Evolutionary conservation across 2,113 vertebrate genomes (phyloP), one percentile per base, ranked within the genome.

Genomic region (Uria aalge): DNA sequence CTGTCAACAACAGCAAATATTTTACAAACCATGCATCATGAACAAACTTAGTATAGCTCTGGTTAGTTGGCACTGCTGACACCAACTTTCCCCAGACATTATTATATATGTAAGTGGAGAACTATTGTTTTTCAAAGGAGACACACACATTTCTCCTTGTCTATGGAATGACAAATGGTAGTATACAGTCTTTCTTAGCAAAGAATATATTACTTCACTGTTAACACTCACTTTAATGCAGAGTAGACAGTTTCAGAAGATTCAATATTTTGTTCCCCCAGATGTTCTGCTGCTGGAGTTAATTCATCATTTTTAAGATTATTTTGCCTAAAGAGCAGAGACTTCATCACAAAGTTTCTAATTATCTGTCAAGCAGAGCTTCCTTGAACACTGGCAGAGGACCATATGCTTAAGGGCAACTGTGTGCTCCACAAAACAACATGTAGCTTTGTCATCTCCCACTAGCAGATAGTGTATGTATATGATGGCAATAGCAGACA

Each of bases 321-420:
- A 87, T 60, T 94, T 92, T 84, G 40, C 64, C 76, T 84, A 57
- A 83, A 86, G 40, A 84, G 7, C 17, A 72, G 36, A 94, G 69
- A 78, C 27, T 75, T 83, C 30, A 68, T 87, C 34, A 52, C 10
- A 32, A 64, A 75, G 6, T 92, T 94, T 85, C 53, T 94, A 92
- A 94, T 91, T 79, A 85, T 75, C 41, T 68, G 30, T 78, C 73
- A 92, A 68, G 62, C 83, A 89, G 80, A 81, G 60, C 16, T 92
- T 78, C 69, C 66, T 66, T 76, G 45, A 87, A 60, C 38, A 73
- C 15, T 12, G 1, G 34, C 43, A 73, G 41, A 80, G 50, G 63
- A 88, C 84, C 76, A 84, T 86, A 93, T 88, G 86, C 36, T 86
- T 75, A 64, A 94, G 92, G 83, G 73, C 84, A 95, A 23, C 59